Conservation (phyloP, 2,113 vertebrate genomes). For the Hiodon tergisus region DNA sequence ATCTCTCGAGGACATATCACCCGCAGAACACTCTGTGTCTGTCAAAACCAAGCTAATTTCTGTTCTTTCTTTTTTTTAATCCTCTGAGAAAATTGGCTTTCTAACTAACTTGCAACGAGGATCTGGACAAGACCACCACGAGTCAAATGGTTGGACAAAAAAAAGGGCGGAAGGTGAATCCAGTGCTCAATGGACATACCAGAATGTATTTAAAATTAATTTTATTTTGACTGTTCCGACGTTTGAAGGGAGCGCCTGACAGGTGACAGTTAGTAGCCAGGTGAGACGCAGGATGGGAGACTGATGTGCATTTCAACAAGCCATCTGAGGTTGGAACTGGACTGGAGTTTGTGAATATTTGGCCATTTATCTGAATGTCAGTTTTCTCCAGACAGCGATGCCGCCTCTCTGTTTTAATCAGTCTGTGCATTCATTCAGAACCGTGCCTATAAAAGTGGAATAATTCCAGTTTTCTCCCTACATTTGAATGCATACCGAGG, state of each 20-base stretch:
- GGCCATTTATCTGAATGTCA: slow-evolving; percentile 55
- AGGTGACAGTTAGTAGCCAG: slow-evolving; percentile 8
- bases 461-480: slow-evolving; percentile 37
- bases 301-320: neutral
- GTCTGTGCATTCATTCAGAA: slow-evolving; percentile 58
- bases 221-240: neutral
- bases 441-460: slow-evolving; percentile 57
- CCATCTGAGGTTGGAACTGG: neutral
- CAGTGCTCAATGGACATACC: no score
- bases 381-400: slow-evolving; percentile 51
- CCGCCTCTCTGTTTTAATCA: slow-evolving; percentile 64
- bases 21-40: no score
- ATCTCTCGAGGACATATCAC: no score
- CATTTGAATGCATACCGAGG: slow-evolving; percentile 56
- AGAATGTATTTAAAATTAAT: no score
- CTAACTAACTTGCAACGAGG: neutral
- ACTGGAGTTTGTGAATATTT: slow-evolving; percentile 49
- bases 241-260: neutral
- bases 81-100: neutral
- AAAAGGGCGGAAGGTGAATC: neutral
- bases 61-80: no score
- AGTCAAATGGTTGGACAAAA: neutral
- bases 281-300: neutral
- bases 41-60: no score
- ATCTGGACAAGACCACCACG: neutral